These are phyloP conservation scores for Orius insidiosus DNA, from an alignment of 1,140 invertebrate species.

Conservation along the genomic window DNA sequence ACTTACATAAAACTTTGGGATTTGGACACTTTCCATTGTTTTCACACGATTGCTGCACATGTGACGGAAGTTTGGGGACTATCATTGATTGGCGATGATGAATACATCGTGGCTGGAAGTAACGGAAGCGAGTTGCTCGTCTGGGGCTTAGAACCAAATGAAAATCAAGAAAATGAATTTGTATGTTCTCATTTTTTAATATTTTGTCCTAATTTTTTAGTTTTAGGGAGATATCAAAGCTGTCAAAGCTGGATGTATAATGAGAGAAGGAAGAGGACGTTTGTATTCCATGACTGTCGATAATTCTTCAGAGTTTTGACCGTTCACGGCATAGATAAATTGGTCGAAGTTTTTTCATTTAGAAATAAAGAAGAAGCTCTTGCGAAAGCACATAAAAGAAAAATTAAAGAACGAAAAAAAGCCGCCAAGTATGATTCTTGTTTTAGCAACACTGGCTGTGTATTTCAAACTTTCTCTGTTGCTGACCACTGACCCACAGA, in stretches of 20 bases:
- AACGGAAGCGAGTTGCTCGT: slow-evolving; percentile 69
- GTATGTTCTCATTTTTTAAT: no score
- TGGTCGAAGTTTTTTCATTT: slow-evolving; percentile 71
- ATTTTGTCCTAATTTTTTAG: background rate
- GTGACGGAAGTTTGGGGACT: slow-evolving; percentile 72
- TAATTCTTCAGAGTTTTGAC: slow-evolving; percentile 45
- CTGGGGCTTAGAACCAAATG: slow-evolving; percentile 31
- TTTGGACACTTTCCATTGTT: slow-evolving; percentile 84
- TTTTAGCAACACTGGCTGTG: no score
- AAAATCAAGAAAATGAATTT: background rate
- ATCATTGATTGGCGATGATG: slow-evolving; percentile 56
- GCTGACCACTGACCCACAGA: no score
- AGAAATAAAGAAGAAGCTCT: slow-evolving; percentile 55
- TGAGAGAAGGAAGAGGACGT: slow-evolving; percentile 56
- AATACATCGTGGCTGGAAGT: slow-evolving; percentile 70
- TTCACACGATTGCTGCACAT: slow-evolving; percentile 76
- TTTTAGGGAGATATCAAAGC: background rate
- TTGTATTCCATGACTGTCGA: slow-evolving; percentile 48
- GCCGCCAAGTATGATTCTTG: slow-evolving; percentile 30
- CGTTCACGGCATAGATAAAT: slow-evolving; percentile 66
- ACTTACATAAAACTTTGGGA: slow-evolving; percentile 96
- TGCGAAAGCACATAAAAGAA: slow-evolving; percentile 46
- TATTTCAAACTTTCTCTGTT: no score
- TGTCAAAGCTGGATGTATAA: slow-evolving; percentile 51
- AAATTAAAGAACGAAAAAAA: slow-evolving; percentile 54